A percentile compares a stretch with the other conserved stretches of the same genome.
Conservation (phyloP, 1,140 invertebrate genomes). For the Plectrocnemia conspersa region DNA sequence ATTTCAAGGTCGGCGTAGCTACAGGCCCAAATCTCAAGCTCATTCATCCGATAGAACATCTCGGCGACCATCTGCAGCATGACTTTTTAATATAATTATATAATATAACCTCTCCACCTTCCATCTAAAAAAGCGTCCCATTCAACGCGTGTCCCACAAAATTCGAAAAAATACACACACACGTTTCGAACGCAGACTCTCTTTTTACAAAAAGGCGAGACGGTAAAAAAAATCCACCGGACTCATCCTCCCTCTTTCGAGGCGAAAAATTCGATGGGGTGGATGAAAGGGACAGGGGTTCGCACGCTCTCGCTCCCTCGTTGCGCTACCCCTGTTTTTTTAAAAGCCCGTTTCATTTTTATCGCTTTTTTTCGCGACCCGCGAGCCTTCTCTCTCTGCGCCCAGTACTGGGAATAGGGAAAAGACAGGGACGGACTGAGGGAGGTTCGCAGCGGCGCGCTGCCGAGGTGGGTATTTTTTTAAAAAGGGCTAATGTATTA, state of each 20-base stretch:
- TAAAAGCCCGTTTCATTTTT: constrained; percentile 21
- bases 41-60: no score
- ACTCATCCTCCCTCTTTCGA: constrained; percentile 8
- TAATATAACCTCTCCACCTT: no score
- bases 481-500: constrained; percentile 26
- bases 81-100: no score
- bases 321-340: constrained; percentile 20
- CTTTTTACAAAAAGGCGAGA: constrained; percentile 19
- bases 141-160: no score
- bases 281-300: neutral
- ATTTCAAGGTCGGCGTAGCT: no score
- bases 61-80: no score
- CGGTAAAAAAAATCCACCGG: constrained; percentile 17
- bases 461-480: neutral
- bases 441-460: neutral
- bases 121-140: no score
- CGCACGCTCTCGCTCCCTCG: neutral
- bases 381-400: neutral
- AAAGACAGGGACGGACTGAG: neutral
- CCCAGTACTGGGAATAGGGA: neutral
- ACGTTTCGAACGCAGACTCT: constrained; percentile 19
- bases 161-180: constrained; percentile 7
- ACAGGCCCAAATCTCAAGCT: no score
- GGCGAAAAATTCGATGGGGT: constrained; percentile 13
- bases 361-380: constrained; percentile 15